Base-by-base conservation (phyloP, 2,888 invertebrate species). In the Marronus borbonicus region DNA sequence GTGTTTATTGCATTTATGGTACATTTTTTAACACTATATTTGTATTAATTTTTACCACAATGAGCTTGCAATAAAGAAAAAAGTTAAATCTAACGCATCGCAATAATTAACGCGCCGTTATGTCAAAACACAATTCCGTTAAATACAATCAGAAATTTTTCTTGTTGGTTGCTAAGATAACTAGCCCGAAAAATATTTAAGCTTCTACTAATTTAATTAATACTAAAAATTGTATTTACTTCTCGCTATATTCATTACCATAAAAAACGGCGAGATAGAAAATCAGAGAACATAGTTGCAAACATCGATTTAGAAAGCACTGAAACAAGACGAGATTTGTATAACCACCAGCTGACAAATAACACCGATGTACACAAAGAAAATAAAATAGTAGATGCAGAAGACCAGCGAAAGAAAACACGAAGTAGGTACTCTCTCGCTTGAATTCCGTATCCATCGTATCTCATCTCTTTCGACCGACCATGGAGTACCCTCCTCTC, bases 301-400 rank as follows among this genome's bases (percentile, higher is more conserved):
- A 60, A 17, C 10, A 39, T 58, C 17, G n/a, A 2, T n/a, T 36
- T 70, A 1, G 55, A 70, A 52, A 31, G 55, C 50, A 52, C 39
- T 39, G 28, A 72, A 36, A 72, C 39, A 58, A n/a, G 5, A 24
- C 17, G 60, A 58, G 70, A 72, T 72, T 72, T 72, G 60, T 72
- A 31, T 72, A 72, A 60, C 72, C 72, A 72, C 72, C 72, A 72
- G 44, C 72, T 72, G 72, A 72, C 72, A 72, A 58, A 72, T 60
- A 72, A 72, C 60, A 72, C 58, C 72, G 58, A 72, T 44, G 39
- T 60, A 72, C 60, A 72, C 72, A 58, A 72, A 60, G 60, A 72
- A 72, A 72, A 70, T 52, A 70, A 70, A 72, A 72, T 60, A 17
- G 60, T 20, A 17, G 39, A 72, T 39, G 72, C 44, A 60, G 36